Conservation (phyloP, 1,140 invertebrate species). For the Bombus ignitus region DNA sequence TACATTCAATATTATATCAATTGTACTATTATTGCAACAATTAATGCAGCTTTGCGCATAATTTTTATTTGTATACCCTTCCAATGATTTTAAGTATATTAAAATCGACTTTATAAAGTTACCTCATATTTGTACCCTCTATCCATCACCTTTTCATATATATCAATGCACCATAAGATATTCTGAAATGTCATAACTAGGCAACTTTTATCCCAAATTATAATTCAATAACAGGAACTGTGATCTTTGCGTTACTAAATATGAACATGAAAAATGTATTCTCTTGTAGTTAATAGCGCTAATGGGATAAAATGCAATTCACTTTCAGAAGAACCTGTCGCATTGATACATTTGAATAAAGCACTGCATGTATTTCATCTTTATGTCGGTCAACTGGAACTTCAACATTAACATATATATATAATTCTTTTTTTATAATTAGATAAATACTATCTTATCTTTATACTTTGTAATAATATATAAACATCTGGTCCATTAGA, state of each 20-base stretch:
- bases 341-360: constrained; percentile 63
- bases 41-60: constrained; percentile 62
- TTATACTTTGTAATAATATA: constrained; percentile 79
- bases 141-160: constrained; percentile 35
- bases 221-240: constrained; percentile 49
- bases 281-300: constrained; percentile 32
- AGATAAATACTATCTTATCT: constrained; percentile 78
- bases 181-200: constrained; percentile 44
- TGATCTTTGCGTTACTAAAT: constrained; percentile 44
- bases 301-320: constrained; percentile 41
- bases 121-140: constrained; percentile 63
- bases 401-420: constrained; percentile 72
- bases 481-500: constrained; percentile 82
- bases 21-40: constrained; percentile 72
- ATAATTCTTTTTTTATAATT: constrained; percentile 67
- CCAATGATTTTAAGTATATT: constrained; percentile 44
- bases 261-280: constrained; percentile 57
- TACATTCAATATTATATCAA: constrained; percentile 60
- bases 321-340: constrained; percentile 61
- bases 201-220: constrained; percentile 21
- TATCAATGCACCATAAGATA: constrained; percentile 55
- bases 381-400: constrained; percentile 68
- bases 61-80: constrained; percentile 52
- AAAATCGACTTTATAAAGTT: constrained; percentile 62
- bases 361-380: constrained; percentile 28